These are phyloP conservation scores for Lepidocyrtinus sp. DNA, from an alignment of 2,888 invertebrate species.

Conservation along the genomic window DNA sequence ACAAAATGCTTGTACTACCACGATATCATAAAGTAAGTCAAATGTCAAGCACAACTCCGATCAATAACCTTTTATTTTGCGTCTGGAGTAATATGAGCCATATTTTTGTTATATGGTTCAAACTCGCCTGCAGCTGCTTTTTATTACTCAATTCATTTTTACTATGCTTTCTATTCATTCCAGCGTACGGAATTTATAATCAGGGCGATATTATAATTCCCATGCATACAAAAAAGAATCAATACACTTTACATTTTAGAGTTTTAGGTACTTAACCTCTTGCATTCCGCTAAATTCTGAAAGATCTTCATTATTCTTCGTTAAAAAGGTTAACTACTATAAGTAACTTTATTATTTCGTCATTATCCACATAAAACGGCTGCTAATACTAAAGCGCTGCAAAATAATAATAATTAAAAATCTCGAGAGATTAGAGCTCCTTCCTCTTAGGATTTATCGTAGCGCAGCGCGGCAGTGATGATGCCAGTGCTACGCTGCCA, in stretches of 20 bases:
- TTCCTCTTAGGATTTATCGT: not conserved
- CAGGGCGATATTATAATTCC: not conserved
- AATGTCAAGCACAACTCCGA: constrained; percentile 42
- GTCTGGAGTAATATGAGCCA: not conserved
- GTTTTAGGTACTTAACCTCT: not conserved
- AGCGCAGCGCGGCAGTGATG: not conserved
- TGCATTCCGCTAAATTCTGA: not conserved
- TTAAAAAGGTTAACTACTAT: not conserved
- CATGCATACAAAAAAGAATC: not conserved
- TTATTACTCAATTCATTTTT: constrained; percentile 30
- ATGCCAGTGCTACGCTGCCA: not conserved
- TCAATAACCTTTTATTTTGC: constrained; percentile 45
- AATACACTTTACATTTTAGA: not conserved
- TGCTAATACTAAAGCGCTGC: not conserved
- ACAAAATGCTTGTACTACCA: not conserved
- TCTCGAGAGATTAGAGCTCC: not conserved
- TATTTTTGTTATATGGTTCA: constrained; percentile 26
- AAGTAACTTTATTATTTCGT: not conserved
- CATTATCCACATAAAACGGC: not conserved
- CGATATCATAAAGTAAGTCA: not conserved
- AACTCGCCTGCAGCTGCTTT: constrained; percentile 37
- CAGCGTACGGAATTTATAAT: not conserved
- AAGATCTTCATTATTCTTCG: not conserved
- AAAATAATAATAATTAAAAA: constrained; percentile 30
- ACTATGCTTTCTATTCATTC: constrained; percentile 11